phyloP scores from a whole-genome alignment of 1,140 invertebrate genomes.

The Asobara japonica region DNA sequence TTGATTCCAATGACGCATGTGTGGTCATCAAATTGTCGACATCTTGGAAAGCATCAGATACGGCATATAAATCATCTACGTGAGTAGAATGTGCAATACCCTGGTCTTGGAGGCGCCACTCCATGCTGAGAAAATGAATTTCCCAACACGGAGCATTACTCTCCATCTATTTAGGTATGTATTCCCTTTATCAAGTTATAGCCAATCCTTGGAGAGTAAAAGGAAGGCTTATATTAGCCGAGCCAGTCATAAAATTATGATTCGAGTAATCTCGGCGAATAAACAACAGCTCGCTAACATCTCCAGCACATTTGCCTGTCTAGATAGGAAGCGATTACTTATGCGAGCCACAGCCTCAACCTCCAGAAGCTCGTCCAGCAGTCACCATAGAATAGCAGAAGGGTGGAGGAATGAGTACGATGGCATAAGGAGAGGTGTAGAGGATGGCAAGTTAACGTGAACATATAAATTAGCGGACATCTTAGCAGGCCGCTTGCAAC shows the following conservation, averaged over 20 bases:
- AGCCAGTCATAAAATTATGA: conserved; percentile 12
- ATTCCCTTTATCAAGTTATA: too few species aligned
- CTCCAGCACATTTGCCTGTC: conserved; percentile 61
- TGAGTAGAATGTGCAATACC: not conserved
- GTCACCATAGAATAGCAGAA: conserved; percentile 6
- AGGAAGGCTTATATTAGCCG: too few species aligned
- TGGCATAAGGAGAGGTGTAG: conserved; percentile 31
- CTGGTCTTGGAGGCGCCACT: not conserved
- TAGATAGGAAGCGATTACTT: conserved; percentile 61
- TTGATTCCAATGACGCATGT: not conserved
- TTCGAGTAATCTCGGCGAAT: not conserved
- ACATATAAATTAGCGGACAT: conserved; percentile 68
- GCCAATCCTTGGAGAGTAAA: too few species aligned
- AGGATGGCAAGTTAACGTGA: conserved; percentile 64
- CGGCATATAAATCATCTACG: not conserved
- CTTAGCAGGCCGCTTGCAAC: conserved; percentile 67
- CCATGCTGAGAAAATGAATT: not conserved
- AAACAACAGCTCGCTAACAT: conserved; percentile 47
- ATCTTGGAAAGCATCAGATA: not conserved
- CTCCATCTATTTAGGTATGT: too few species aligned
- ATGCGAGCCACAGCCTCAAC: conserved; percentile 61
- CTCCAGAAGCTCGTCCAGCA: conserved; percentile 52
- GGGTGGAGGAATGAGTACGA: not conserved
- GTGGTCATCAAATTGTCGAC: not conserved
- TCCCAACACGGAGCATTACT: too few species aligned